Percentiles rank a stretch among this genome's conserved stretches.
phyloP scores from a whole-genome alignment of 2,888 invertebrate genomes.

The Agriopis leucophaearia region DNA sequence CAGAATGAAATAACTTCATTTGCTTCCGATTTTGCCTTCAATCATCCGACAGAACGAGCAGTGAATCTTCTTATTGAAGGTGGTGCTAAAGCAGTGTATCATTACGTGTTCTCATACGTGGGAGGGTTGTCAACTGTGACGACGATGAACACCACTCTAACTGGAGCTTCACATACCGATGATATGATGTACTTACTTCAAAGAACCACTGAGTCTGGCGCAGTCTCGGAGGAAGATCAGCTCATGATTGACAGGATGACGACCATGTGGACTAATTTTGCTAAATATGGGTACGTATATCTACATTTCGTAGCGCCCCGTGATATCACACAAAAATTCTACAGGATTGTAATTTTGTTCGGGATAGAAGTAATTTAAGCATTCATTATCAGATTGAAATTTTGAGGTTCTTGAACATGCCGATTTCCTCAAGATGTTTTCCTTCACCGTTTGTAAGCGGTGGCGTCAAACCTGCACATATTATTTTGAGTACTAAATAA shows the following conservation, averaged over 20 bases:
- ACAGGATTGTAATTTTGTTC: no score
- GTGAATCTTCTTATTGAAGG: slow-evolving; percentile 32
- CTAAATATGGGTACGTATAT: slow-evolving; percentile 63
- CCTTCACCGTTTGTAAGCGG: no score
- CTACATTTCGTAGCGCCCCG: no score
- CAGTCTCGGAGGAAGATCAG: slow-evolving; percentile 54
- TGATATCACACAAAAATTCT: no score
- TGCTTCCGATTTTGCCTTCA: slow-evolving; percentile 41
- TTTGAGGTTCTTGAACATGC: no score
- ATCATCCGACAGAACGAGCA: slow-evolving; percentile 42
- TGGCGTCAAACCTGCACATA: no score
- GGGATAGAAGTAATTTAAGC: no score
- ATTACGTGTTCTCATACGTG: slow-evolving; percentile 42
- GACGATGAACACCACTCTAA: slow-evolving; percentile 5
- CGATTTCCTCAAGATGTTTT: no score
- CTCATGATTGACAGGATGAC: slow-evolving; percentile 64
- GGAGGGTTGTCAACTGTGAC: slow-evolving; percentile 16
- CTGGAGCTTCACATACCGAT: slow-evolving; percentile 61
- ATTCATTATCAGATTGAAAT: no score
- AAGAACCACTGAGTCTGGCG: slow-evolving; percentile 30
- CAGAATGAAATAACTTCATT: slow-evolving; percentile 32
- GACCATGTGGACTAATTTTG: slow-evolving; percentile 74
- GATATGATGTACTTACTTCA: slow-evolving; percentile 68
- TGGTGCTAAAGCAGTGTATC: slow-evolving; percentile 37
- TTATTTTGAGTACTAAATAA: no score